Base-by-base conservation (phyloP, 2,113 vertebrate species). In the Columba livia region DNA sequence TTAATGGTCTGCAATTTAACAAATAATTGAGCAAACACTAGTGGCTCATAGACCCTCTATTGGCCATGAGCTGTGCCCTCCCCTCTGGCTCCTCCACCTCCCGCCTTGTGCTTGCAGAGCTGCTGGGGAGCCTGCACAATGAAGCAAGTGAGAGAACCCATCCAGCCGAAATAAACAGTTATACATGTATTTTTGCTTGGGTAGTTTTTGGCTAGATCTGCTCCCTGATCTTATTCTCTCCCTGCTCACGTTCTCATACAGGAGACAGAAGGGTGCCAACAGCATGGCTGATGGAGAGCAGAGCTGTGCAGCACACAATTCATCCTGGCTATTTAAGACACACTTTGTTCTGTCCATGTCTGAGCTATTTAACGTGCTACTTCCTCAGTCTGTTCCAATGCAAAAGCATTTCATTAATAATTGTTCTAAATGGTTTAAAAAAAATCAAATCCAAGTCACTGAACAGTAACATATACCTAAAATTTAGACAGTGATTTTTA, bases 171-270 rank as follows among this genome's bases (percentile, higher is more conserved):
- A 79, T 70, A 83, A 88, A 82, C 15, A 84, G 40, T 32, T 48
- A 65, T 0, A 65, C 12, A 36, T 9, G 14, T 69, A 53, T 26
- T 72, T 83, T 83, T 90, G 38, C 8, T 80, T 58, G 64, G 10
- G 10, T 38, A 20, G 10, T 18, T 93, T 81, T 81, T 5, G 0
- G 17, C 26, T 54, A 62, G 24, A 36, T 74, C 40, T 62, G 42
- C 25, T 89, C 25, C 57, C 26, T 74, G 61, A 44, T 42, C 17
- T 70, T 21, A 50, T 89, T 87, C 8, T 95, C 53, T 60, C 65
- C 10, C 42, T 16, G 20, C 6, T 93, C 65, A 56, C 0, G 0
- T 40, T 56, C 5, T 44, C 44, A 11, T 13, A 36, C 2, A 40
- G 32, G 34, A 92, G 70, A 51, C 1, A 28, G n/a, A 65, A 18